Conservation (phyloP, 2,888 invertebrate species). For the Aleiodes testaceus region DNA sequence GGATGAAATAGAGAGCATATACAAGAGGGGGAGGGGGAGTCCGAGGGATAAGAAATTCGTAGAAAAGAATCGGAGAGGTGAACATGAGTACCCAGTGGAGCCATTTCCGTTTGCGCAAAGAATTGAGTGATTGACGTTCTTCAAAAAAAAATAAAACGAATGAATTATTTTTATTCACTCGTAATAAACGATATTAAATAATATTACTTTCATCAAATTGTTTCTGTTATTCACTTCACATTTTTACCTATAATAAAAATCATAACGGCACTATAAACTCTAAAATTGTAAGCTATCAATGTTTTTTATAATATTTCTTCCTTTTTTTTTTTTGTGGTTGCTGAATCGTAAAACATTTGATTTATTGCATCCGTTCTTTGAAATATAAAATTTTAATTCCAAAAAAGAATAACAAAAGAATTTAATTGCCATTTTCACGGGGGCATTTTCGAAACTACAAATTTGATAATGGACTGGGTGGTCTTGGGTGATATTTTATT, state of each 20-base stretch:
- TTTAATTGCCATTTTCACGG: too few species aligned
- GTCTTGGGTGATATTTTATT: too few species aligned
- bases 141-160: background rate
- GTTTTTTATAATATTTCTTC: constrained; percentile 2
- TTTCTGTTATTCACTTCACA: too few species aligned
- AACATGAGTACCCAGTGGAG: constrained; percentile 42
- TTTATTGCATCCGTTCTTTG: background rate
- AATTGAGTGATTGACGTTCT: constrained; percentile 40
- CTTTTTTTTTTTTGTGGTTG: background rate
- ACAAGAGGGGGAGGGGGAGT: background rate
- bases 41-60: constrained; percentile 41
- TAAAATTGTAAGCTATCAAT: too few species aligned
- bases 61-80: constrained; percentile 38
- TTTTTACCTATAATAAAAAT: too few species aligned
- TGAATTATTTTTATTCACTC: constrained; percentile 4
- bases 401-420: too few species aligned
- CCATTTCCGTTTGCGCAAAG: constrained; percentile 37
- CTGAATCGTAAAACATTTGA: constrained; percentile 1
- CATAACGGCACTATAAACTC: too few species aligned
- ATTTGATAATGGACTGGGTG: too few species aligned
- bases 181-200: too few species aligned
- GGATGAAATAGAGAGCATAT: constrained; percentile 42
- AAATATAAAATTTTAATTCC: too few species aligned
- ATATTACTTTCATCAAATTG: too few species aligned
- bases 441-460: too few species aligned